Evolutionary conservation across 1,140 invertebrate genomes (phyloP).

Genomic region (Pygmarrhopalites habei): DNA sequence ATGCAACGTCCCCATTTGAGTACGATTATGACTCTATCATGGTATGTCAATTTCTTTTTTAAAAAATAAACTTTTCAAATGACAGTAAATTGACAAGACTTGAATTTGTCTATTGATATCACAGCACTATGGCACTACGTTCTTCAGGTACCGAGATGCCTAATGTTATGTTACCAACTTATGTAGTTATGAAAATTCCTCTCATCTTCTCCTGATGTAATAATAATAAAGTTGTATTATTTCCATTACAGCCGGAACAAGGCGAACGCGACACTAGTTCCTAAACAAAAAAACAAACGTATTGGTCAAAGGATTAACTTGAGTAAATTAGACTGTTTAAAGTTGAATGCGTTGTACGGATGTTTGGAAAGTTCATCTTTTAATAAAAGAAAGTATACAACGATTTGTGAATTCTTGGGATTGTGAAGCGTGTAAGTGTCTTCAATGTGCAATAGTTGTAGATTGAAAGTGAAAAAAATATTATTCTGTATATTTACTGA

Average conservation of each 20-base stretch:
- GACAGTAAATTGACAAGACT: too few relatives aligned
- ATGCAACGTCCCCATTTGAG: slow-evolving; percentile 56
- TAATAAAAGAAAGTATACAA: slow-evolving; percentile 53
- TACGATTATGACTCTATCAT: slow-evolving; percentile 67
- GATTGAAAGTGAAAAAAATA: background rate
- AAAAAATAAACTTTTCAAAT: too few relatives aligned
- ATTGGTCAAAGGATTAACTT: slow-evolving; percentile 56
- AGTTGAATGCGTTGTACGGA: slow-evolving; percentile 62
- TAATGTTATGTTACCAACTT: background rate
- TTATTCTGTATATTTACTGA: background rate
- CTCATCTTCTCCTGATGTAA: too few relatives aligned
- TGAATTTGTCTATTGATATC: too few relatives aligned
- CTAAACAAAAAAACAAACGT: slow-evolving; percentile 48
- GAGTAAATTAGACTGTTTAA: slow-evolving; percentile 60
- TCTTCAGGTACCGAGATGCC: slow-evolving; percentile 46
- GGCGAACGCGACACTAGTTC: slow-evolving; percentile 55
- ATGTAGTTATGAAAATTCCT: too few relatives aligned
- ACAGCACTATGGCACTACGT: slow-evolving; percentile 54
- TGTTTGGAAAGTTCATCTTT: slow-evolving; percentile 52
- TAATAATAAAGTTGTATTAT: too few relatives aligned
- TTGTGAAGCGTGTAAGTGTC: slow-evolving; percentile 43
- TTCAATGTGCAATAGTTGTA: background rate
- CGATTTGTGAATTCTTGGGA: slow-evolving; percentile 55
- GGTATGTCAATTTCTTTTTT: too few relatives aligned
- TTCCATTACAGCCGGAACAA: slow-evolving; percentile 51